These are phyloP conservation scores for Melolontha melolontha DNA, from an alignment of 2,888 invertebrate species.

Conservation along the genomic window DNA sequence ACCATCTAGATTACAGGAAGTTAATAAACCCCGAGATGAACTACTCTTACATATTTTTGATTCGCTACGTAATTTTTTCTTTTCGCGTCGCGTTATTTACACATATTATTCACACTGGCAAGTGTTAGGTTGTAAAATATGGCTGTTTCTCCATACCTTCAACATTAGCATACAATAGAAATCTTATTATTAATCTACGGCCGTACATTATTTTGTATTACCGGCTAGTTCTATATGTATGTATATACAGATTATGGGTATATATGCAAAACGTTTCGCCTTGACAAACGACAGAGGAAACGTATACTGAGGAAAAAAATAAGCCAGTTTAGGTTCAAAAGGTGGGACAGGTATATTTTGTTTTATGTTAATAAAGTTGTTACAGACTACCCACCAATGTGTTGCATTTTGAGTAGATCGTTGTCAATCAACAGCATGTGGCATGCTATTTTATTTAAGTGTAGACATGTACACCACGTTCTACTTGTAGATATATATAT, in stretches of 20 bases:
- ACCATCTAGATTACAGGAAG: no score
- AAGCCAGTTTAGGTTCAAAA: constrained; percentile 42
- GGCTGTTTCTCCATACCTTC: constrained; percentile 51
- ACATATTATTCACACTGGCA: constrained; percentile 44
- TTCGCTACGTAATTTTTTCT: constrained; percentile 6
- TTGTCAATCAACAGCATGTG: constrained; percentile 39
- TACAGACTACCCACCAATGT: constrained; percentile 41
- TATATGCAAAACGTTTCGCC: constrained; percentile 43
- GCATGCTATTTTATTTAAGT: constrained; percentile 27
- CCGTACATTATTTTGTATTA: constrained; percentile 52
- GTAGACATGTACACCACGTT: constrained; percentile 24
- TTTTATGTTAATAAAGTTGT: constrained; percentile 46
- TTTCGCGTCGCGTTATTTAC: constrained; percentile 32
- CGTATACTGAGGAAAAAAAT: constrained; percentile 33
- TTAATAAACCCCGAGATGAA: constrained; percentile 15
- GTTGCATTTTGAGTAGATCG: constrained; percentile 37
- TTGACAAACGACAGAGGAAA: constrained; percentile 39
- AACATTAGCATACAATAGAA: constrained; percentile 55
- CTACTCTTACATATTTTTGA: constrained; percentile 4
- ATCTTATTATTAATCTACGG: constrained; percentile 56
- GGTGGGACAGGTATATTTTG: constrained; percentile 44
- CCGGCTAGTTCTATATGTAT: constrained; percentile 31
- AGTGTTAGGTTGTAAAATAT: constrained; percentile 49
- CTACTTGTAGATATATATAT: constrained; percentile 19
- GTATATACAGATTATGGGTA: constrained; percentile 31